Conservation (phyloP, 2,888 invertebrate species). For the Calameuta pallipes region DNA sequence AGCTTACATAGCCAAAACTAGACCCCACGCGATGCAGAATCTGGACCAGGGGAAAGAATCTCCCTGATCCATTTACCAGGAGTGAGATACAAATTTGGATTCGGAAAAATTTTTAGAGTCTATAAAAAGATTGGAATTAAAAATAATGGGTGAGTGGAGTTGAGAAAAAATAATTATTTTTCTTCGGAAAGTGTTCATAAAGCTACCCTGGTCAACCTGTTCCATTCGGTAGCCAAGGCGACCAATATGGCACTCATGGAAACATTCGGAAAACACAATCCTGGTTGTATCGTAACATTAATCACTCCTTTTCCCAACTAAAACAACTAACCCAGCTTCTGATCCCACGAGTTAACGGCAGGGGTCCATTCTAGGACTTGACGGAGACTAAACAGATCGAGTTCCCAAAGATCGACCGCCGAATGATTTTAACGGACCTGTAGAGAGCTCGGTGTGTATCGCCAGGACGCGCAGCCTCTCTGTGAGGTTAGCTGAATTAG, state of each 20-base stretch:
- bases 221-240: neutral
- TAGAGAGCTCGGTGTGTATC: slow-evolving; percentile 37
- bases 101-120: neutral
- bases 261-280: slow-evolving; percentile 52
- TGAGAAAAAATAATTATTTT: neutral
- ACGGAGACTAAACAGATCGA: slow-evolving; percentile 58
- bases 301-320: slow-evolving; percentile 31
- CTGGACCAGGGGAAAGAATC: neutral
- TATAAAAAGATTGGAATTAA: neutral
- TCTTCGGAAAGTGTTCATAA: neutral
- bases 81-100: neutral
- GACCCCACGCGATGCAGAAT: neutral
- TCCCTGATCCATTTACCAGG: neutral
- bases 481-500: slow-evolving; percentile 20
- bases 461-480: slow-evolving; percentile 3
- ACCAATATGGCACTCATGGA: slow-evolving; percentile 30
- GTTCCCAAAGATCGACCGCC: slow-evolving; percentile 54
- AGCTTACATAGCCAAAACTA: neutral
- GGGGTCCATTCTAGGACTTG: slow-evolving; percentile 34
- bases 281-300: slow-evolving; percentile 26
- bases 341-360: slow-evolving; percentile 43
- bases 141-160: neutral
- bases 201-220: neutral
- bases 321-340: slow-evolving; percentile 35
- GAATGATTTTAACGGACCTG: slow-evolving; percentile 50